Percentiles rank a stretch among this genome's conserved stretches.
Conservation (phyloP, 30 jellyfish, hydroid and myxozoan species). For the Hydractinia symbiolongicarpus region DNA sequence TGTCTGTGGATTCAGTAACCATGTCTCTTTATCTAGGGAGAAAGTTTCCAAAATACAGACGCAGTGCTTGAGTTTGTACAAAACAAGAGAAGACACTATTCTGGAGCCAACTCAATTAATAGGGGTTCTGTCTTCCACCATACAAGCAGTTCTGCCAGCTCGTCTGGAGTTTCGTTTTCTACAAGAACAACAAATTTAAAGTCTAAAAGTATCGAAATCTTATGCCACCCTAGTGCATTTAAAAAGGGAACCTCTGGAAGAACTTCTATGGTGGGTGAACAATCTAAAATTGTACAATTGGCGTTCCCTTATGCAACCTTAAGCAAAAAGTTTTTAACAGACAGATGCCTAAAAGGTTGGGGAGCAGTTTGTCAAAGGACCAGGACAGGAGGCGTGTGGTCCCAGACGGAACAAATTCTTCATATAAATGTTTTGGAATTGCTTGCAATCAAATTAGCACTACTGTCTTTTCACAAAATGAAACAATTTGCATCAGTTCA, state of each 20-base stretch:
- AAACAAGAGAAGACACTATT: not conserved
- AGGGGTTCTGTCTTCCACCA: slow-evolving; percentile 9
- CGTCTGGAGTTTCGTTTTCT: slow-evolving; percentile 2
- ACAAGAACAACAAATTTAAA: not conserved
- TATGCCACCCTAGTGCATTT: not conserved
- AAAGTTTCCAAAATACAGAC: not conserved
- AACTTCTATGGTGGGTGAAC: slow-evolving; percentile 12
- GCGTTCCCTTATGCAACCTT: slow-evolving; percentile 11
- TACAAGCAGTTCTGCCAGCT: slow-evolving; percentile 1
- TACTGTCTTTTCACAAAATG: too few relatives aligned
- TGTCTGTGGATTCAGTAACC: not conserved
- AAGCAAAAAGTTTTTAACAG: not conserved
- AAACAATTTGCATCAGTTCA: not conserved
- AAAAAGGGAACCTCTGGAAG: not conserved
- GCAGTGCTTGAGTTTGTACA: slow-evolving; percentile 8
- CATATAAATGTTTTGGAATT: not conserved
- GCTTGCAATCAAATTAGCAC: too few relatives aligned
- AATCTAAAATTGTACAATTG: not conserved
- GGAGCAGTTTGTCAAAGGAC: not conserved
- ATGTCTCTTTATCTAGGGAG: not conserved
- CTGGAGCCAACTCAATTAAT: not conserved
- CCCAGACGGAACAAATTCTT: not conserved
- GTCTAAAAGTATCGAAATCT: not conserved
- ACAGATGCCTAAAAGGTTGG: slow-evolving; percentile 19
- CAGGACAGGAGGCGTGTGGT: slow-evolving; percentile 8